phyloP scores from a whole-genome alignment of 2,888 invertebrate genomes.

The Drosophila greeni region DNA sequence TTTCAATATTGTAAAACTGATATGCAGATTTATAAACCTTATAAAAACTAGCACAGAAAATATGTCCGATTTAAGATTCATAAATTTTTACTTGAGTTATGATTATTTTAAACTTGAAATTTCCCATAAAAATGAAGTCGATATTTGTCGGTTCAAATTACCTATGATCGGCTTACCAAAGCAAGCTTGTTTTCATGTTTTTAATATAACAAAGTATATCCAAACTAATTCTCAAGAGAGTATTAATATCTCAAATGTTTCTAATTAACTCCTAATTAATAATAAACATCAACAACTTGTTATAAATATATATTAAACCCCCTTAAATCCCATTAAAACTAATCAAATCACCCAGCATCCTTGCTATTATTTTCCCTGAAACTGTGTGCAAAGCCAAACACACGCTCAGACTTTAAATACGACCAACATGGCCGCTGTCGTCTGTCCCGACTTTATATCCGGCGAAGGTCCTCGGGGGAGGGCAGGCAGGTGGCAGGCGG shows the following conservation, averaged over 20 bases:
- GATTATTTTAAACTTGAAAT: too few relatives aligned
- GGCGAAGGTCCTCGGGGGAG: conserved; percentile 7
- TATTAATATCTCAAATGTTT: too few relatives aligned
- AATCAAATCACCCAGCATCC: not conserved
- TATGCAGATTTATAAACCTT: too few relatives aligned
- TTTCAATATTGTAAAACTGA: too few relatives aligned
- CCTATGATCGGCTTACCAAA: too few relatives aligned
- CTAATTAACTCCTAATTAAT: not conserved
- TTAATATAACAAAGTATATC: not conserved
- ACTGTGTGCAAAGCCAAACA: conserved; percentile 7
- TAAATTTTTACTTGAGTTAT: too few relatives aligned
- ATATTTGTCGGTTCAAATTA: too few relatives aligned
- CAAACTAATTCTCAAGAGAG: not conserved
- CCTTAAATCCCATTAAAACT: not conserved
- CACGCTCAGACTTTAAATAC: conserved; percentile 60
- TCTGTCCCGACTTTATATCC: conserved; percentile 49
- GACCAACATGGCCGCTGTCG: conserved; percentile 62
- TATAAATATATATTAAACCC: not conserved
- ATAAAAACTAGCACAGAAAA: too few relatives aligned
- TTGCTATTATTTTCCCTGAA: conserved; percentile 10
- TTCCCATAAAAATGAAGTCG: too few relatives aligned
- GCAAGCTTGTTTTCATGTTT: not conserved
- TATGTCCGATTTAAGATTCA: too few relatives aligned
- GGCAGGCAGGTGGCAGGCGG: not conserved
- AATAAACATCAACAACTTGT: not conserved